Evolutionary conservation across 92 coral and sea anemone species (phyloP).

Genomic region (Zoanthus solanderi): DNA sequence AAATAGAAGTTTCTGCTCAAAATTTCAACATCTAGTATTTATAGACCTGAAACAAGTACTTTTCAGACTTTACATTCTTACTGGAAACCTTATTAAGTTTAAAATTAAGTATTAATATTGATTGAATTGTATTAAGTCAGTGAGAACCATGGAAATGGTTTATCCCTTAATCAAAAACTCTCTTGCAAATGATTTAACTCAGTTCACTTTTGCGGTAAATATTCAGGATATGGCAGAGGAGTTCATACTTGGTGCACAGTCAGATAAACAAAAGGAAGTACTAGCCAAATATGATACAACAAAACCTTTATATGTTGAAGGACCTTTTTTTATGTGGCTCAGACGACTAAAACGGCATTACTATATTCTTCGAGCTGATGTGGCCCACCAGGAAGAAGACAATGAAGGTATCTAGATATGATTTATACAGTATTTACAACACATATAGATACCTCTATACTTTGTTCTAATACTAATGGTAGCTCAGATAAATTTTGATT

Average conservation of each 20-base stretch:
- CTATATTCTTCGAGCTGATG: conserved; percentile 86
- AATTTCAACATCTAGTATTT: too few relatives aligned
- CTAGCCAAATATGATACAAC: conserved; percentile 69
- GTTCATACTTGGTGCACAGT: conserved; percentile 80
- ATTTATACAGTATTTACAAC: too few relatives aligned
- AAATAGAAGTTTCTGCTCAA: too few relatives aligned
- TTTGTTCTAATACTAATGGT: too few relatives aligned
- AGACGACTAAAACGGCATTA: conserved; percentile 77
- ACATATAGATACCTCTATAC: too few relatives aligned
- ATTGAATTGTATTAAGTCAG: too few relatives aligned
- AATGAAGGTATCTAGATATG: conserved; percentile 56
- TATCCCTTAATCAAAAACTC: neutral
- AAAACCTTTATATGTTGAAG: conserved; percentile 92
- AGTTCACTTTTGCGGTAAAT: conserved; percentile 37
- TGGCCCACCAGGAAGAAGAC: conserved; percentile 29
- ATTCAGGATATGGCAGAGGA: conserved; percentile 56
- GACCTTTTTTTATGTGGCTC: conserved; percentile 90
- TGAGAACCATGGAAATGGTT: too few relatives aligned
- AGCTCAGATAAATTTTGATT: too few relatives aligned
- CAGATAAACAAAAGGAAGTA: conserved; percentile 64
- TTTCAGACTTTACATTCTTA: too few relatives aligned
- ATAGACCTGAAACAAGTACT: too few relatives aligned
- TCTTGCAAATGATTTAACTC: neutral
- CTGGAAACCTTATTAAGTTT: too few relatives aligned
- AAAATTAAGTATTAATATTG: too few relatives aligned